Percentiles rank a stretch among this genome's conserved stretches.
Evolutionary conservation across 2,888 invertebrate species (phyloP).

Genomic region (Brachylomia viminalis): DNA sequence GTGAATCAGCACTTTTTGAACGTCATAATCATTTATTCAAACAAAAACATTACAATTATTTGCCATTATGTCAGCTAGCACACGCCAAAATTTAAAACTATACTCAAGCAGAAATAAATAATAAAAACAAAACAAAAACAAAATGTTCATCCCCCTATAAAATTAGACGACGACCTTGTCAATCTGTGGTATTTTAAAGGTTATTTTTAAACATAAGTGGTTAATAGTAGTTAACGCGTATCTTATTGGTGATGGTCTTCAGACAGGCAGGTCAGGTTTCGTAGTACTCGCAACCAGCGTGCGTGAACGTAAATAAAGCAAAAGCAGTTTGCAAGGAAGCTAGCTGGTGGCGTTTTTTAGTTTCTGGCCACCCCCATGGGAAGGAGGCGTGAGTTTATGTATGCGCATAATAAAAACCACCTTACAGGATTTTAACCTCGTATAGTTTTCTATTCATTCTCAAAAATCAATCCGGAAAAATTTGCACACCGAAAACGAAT

Average conservation of each 20-base stretch:
- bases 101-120: too few species aligned
- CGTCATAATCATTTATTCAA: too few species aligned
- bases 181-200: neutral
- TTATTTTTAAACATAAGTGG: neutral
- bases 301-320: neutral
- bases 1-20: too few species aligned
- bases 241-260: neutral
- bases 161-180: neutral
- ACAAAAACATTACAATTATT: too few species aligned
- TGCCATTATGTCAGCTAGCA: too few species aligned
- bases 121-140: too few species aligned
- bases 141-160: neutral
- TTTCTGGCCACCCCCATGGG: neutral
- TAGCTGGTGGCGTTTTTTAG: neutral
- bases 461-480: neutral
- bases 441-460: neutral
- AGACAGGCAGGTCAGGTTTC: neutral
- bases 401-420: neutral
- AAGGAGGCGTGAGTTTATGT: neutral
- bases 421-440: neutral
- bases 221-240: neutral
- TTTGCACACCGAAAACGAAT: constrained; percentile 8
- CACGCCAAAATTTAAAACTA: too few species aligned
- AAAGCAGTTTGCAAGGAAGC: too few species aligned
- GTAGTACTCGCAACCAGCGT: too few species aligned